Conservation (phyloP, 2,888 invertebrate genomes). For the Deroplatys truncata region DNA sequence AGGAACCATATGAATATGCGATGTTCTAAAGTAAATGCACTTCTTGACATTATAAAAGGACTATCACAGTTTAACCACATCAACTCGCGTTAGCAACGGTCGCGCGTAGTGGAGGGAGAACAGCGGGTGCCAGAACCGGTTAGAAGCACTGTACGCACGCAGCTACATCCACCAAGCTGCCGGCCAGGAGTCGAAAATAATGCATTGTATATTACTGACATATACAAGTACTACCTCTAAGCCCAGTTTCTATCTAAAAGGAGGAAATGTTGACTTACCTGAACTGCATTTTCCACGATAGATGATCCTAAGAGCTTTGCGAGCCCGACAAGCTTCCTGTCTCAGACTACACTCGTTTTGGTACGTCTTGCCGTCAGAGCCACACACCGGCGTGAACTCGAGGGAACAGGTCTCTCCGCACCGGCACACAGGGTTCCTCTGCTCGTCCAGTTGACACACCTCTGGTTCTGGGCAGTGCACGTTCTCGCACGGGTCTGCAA, state of each 20-base stretch:
- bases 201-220: too few species aligned
- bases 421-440: constrained; percentile 71
- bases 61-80: too few species aligned
- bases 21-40: too few species aligned
- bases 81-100: too few species aligned
- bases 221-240: not conserved
- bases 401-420: constrained; percentile 77
- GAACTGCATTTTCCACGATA: constrained; percentile 80
- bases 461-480: constrained; percentile 74
- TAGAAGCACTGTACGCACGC: too few species aligned
- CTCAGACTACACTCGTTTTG: constrained; percentile 76
- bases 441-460: constrained; percentile 76
- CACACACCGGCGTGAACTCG: constrained; percentile 69
- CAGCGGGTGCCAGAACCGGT: too few species aligned
- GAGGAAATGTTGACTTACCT: constrained; percentile 49
- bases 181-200: too few species aligned
- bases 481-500: constrained; percentile 79
- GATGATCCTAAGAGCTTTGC: constrained; percentile 70
- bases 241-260: not conserved
- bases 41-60: too few species aligned
- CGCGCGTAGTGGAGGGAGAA: too few species aligned
- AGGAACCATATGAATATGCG: too few species aligned
- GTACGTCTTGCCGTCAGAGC: constrained; percentile 75
- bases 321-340: constrained; percentile 71
- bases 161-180: too few species aligned